Percentiles rank a stretch among this genome's conserved stretches.
These are phyloP conservation scores for Hemibagrus guttatus DNA, from an alignment of 2,797 vertebrate genomes.

Conservation along the genomic window DNA sequence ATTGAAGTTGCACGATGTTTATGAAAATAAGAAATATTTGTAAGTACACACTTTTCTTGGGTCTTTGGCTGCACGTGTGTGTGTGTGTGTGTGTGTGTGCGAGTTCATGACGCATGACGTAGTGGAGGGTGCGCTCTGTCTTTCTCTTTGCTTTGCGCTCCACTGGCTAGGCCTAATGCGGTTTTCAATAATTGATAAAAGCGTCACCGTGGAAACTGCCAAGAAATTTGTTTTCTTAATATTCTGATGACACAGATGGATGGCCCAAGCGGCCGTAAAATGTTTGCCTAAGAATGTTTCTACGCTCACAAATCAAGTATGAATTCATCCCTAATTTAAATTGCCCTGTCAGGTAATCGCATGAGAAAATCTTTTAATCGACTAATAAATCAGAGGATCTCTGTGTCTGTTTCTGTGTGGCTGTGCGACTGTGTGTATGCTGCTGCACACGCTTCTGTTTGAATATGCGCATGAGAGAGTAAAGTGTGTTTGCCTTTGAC, in stretches of 20 bases:
- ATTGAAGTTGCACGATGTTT: slow-evolving; percentile 93
- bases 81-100: slow-evolving; percentile 7
- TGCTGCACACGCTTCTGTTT: slow-evolving; percentile 2
- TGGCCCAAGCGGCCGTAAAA: slow-evolving; percentile 62
- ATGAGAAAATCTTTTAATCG: slow-evolving; percentile 77
- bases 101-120: slow-evolving; percentile 3
- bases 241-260: slow-evolving; percentile 69
- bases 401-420: slow-evolving; percentile 24
- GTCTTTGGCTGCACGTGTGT: not conserved
- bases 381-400: slow-evolving; percentile 75
- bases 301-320: slow-evolving; percentile 78
- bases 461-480: slow-evolving; percentile 10
- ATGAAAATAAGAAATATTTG: slow-evolving; percentile 98
- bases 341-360: slow-evolving; percentile 74
- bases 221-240: slow-evolving; percentile 76
- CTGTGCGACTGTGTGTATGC: not conserved
- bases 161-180: slow-evolving; percentile 60
- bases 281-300: slow-evolving; percentile 67
- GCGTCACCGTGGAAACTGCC: slow-evolving; percentile 57
- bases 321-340: slow-evolving; percentile 76
- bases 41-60: slow-evolving; percentile 71
- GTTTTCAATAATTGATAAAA: slow-evolving; percentile 75
- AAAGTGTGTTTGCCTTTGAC: not conserved
- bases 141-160: slow-evolving; percentile 45
- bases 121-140: slow-evolving; percentile 35